phyloP scores from a whole-genome alignment of 2,797 vertebrate species.

The Alca torda region DNA sequence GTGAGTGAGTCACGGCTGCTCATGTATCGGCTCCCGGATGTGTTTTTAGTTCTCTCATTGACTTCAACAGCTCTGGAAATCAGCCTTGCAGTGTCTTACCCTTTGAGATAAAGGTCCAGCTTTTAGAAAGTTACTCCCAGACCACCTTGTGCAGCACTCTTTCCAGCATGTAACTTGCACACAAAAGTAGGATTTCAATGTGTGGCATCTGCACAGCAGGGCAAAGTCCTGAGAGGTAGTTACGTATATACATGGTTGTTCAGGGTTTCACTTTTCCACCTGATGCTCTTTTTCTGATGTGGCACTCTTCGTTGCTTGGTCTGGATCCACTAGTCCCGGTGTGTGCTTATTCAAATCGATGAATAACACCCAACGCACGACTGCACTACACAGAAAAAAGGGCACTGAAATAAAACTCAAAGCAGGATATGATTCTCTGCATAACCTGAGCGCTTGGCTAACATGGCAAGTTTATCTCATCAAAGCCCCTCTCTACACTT shows the following conservation, averaged over 20 bases:
- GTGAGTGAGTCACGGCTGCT: neutral
- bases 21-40: neutral
- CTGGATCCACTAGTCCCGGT: neutral
- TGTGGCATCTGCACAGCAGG: neutral
- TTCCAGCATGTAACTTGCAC: neutral
- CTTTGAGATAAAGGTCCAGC: neutral
- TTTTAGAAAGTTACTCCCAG: neutral
- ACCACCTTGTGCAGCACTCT: neutral
- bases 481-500: neutral
- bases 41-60: neutral
- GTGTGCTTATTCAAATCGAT: neutral
- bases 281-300: neutral
- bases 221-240: neutral
- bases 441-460: neutral
- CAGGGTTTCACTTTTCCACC: neutral
- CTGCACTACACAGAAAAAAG: neutral
- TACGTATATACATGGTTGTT: neutral
- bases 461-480: neutral
- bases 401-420: neutral
- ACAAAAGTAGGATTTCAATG: neutral
- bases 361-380: neutral
- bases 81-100: neutral
- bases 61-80: neutral
- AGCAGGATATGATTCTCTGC: neutral
- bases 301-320: neutral